Evolutionary conservation across 2,113 vertebrate species (phyloP).

Genomic region (Oplegnathus fasciatus): DNA sequence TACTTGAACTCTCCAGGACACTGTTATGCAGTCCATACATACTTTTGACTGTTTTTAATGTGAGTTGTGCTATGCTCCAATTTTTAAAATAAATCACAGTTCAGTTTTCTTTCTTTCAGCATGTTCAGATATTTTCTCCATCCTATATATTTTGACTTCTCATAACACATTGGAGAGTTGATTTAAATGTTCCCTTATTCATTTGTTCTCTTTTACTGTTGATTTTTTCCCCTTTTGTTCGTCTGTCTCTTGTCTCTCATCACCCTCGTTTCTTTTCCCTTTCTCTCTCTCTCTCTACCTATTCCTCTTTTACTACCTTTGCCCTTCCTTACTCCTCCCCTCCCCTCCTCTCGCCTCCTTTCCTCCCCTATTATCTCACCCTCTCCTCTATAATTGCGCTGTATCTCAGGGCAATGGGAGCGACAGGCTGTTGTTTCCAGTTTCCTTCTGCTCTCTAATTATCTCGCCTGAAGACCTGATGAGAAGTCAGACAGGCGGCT

Average conservation of each 20-base stretch:
- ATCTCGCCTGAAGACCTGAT: conserved; percentile 12
- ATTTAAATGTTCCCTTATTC: background rate
- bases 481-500: conserved; percentile 19
- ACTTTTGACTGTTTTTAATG: background rate
- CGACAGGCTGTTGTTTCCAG: conserved; percentile 52
- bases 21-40: background rate
- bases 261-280: too few relatives aligned
- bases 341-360: background rate
- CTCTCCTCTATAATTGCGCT: conserved; percentile 27
- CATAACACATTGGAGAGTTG: background rate
- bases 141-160: background rate
- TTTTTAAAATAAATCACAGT: background rate
- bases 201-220: background rate
- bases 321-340: background rate
- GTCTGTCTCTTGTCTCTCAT: too few relatives aligned
- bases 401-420: conserved; percentile 36
- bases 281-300: background rate
- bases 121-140: background rate
- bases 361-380: conserved; percentile 37
- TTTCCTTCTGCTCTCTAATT: conserved; percentile 59
- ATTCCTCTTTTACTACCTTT: background rate
- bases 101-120: background rate
- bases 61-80: background rate
- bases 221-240: too few relatives aligned
- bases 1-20: background rate